Evolutionary conservation across 2,888 invertebrate genomes (phyloP), one percentile per base, ranked within the genome.

Genomic region (Serripes groenlandicus): DNA sequence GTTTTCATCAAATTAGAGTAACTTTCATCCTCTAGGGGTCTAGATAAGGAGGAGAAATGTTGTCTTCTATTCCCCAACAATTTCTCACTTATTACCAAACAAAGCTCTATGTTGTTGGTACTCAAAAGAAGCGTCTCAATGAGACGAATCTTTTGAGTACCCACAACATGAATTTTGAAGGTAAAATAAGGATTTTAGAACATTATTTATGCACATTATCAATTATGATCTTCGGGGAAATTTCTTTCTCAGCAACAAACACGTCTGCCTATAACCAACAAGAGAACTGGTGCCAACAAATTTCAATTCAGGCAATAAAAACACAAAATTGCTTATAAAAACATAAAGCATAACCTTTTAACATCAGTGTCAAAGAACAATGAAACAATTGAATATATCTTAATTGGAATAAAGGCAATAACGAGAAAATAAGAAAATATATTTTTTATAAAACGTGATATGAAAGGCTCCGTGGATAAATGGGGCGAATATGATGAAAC

Each of bases 321-420:
- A 56, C 56, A 26, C 49, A 56, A 42, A 66, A 37, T 66, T 66
- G 66, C 15, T 42, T 34, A 26, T 66, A 66, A 66, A 66, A 66
- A 66, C 28, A 42, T 66, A 42, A 66, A 66, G 66, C 3, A 42
- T 23, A 34, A 66, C 66, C 66, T 42, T 42, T 42, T 21, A 37
- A 26, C 66, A 26, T 23, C n/a, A 11, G 26, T 66, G 28, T 11
- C 42, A 23, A 23, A 26, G 66, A 42, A 66, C 66, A 66, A 66
- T 66, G 35, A 66, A 42, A 26, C 35, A 66, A 66, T 66, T 66
- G 35, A 28, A 23, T 42, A 37, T 66, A 66, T 66, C 66, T 66
- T 42, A 42, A 66, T 66, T 66, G 66, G 66, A 66, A 66, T 66
- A 66, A 66, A 42, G 26, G 26, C 37, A 11, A 26, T 66, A 35